Base-by-base conservation (phyloP, 2,888 invertebrate genomes). In the Ceriagrion tenellum region DNA sequence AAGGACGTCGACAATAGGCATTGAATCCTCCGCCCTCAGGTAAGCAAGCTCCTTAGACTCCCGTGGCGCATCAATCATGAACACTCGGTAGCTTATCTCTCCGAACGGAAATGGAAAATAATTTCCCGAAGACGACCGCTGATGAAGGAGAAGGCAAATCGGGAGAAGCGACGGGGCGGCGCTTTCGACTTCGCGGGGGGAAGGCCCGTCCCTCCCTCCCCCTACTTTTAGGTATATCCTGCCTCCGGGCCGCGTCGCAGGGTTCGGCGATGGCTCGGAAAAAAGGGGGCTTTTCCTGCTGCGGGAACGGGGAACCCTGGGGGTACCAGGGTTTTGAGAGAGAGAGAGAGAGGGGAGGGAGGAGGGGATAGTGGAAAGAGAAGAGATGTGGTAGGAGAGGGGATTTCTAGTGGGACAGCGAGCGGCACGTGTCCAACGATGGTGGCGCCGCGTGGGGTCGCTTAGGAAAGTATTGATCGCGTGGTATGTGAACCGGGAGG, bases 381-480 rank as follows among this genome's bases (percentile, higher is more conserved):
- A 40, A n/a, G 20, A 74, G 47, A 69, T n/a, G 35, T 26, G n/a
- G 55, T 4, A 18, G 93, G 69, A n/a, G 23, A 47, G 55, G 74
- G 93, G 69, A 40, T 69, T n/a, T 69, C 59, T 74, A 93, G 63
- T 93, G 93, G 47, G 93, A 93, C 93, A 59, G 59, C 59, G 47
- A 40, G 47, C 55, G 69, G 93, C 93, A 93, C 93, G 93, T 93
- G 93, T 74, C 40, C 93, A 26, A 59, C 91, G 47, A 93, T 69
- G n/a, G 69, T 93, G 74, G 93, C 93, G 93, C 93, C 93, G 40
- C 93, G 74, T 74, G 93, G 93, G 69, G 93, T 63, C 55, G 89
- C 47, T 26, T 93, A 47, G 18, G 69, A 47, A 93, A 93, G 93
- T 93, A 93, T 93, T 93, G 93, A 93, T 93, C 93, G 93, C 93